Evolutionary conservation across 2,888 invertebrate genomes (phyloP).

Genomic region (Nineta flava): DNA sequence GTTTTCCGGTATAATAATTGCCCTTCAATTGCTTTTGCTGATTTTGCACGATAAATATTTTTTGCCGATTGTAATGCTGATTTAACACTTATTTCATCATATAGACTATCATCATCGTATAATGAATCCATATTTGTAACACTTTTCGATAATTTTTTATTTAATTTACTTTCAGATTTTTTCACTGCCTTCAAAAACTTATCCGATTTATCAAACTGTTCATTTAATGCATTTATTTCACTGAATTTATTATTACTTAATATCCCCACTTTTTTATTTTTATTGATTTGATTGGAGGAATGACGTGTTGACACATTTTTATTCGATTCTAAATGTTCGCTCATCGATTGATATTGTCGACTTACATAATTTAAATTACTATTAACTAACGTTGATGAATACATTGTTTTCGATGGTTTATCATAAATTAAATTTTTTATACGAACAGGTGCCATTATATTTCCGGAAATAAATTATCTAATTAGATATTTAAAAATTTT

Average conservation of each 20-base stretch:
- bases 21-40: slow-evolving; percentile 55
- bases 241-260: not conserved
- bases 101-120: not conserved
- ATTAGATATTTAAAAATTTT: no score
- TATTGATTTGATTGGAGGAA: slow-evolving; percentile 24
- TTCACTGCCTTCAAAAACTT: not conserved
- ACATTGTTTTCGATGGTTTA: not conserved
- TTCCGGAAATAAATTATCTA: not conserved
- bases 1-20: slow-evolving; percentile 42
- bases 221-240: not conserved
- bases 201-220: not conserved
- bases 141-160: not conserved
- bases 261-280: not conserved
- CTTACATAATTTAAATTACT: slow-evolving; percentile 1
- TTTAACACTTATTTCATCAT: slow-evolving; percentile 18
- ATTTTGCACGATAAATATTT: slow-evolving; percentile 50
- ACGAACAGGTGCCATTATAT: not conserved
- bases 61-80: slow-evolving; percentile 27
- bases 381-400: not conserved
- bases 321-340: not conserved
- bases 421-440: not conserved
- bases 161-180: not conserved
- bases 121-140: not conserved
- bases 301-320: slow-evolving; percentile 17
- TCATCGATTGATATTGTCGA: not conserved